Evolutionary conservation across 2,888 invertebrate genomes (phyloP).

Genomic region (Cephus rjabovi): DNA sequence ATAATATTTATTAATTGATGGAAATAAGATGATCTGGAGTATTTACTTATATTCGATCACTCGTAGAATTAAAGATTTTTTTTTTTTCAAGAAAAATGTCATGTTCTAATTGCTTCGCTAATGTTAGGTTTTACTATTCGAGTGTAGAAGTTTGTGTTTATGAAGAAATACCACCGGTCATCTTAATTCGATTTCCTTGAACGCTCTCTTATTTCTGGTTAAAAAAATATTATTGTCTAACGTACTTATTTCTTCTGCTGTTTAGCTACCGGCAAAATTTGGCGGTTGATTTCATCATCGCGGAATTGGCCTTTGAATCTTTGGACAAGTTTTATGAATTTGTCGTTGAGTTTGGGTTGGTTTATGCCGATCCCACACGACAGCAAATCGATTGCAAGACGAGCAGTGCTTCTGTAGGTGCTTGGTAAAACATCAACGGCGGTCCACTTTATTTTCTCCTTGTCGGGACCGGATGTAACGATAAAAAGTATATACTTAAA

Average conservation of each 20-base stretch:
- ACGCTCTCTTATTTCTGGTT: slow-evolving; percentile 23
- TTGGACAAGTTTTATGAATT: slow-evolving; percentile 88
- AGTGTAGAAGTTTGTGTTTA: no score
- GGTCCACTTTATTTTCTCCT: neutral
- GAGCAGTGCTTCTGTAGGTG: slow-evolving; percentile 69
- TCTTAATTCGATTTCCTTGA: slow-evolving; percentile 18
- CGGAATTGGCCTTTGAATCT: slow-evolving; percentile 90
- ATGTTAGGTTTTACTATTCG: no score
- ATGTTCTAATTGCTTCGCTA: no score
- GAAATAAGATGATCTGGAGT: slow-evolving; percentile 25
- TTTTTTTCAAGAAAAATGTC: slow-evolving; percentile 7
- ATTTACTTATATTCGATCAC: slow-evolving; percentile 22
- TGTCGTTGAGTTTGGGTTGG: slow-evolving; percentile 84
- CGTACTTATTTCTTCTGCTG: slow-evolving; percentile 65
- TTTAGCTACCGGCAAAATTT: slow-evolving; percentile 95
- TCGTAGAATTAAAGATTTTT: slow-evolving; percentile 13
- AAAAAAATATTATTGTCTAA: slow-evolving; percentile 63
- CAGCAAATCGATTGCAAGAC: slow-evolving; percentile 92
- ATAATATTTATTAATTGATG: slow-evolving; percentile 15
- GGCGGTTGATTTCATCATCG: slow-evolving; percentile 86
- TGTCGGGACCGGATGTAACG: neutral
- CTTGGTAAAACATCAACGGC: slow-evolving; percentile 52
- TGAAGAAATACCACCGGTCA: neutral
- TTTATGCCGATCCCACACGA: slow-evolving; percentile 77
- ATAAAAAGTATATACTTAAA: no score